Percentiles rank a stretch among this genome's conserved stretches.
Conservation (phyloP, 2,888 invertebrate species). For the Apantesis nais region DNA sequence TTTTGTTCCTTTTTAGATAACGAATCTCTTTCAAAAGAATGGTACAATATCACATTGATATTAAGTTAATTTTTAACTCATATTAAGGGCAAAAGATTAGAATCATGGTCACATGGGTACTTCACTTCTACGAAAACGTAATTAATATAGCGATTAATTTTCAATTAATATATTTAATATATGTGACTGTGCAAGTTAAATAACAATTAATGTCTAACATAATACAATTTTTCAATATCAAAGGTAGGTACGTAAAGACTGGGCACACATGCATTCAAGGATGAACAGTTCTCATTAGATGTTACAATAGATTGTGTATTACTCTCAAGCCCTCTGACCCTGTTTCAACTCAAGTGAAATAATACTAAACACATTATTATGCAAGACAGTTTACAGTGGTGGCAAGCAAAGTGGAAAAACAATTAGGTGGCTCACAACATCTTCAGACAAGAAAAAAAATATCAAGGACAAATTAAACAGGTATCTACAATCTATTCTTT, state of each 20-base stretch:
- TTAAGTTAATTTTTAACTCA: too few relatives aligned
- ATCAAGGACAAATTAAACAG: neutral
- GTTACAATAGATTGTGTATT: constrained; percentile 33
- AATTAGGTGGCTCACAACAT: too few relatives aligned
- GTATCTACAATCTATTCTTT: too few relatives aligned
- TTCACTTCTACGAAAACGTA: too few relatives aligned
- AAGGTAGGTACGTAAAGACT: neutral
- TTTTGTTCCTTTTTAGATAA: too few relatives aligned
- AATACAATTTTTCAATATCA: too few relatives aligned
- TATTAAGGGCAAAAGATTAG: too few relatives aligned
- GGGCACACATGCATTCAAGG: constrained; percentile 35
- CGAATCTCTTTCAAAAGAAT: too few relatives aligned
- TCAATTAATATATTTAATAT: neutral
- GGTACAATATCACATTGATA: too few relatives aligned
- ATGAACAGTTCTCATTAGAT: constrained; percentile 35
- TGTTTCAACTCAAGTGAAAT: constrained; percentile 21
- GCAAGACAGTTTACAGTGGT: neutral
- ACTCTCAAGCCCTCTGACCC: constrained; percentile 17
- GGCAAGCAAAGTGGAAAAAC: neutral
- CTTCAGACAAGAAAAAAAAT: neutral
- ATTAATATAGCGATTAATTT: neutral
- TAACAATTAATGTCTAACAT: neutral
- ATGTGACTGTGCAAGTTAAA: neutral
- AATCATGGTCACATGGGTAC: too few relatives aligned
- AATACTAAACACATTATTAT: constrained; percentile 10